Percentiles rank a stretch among this genome's conserved stretches.
Evolutionary conservation across 2,113 vertebrate species (phyloP).

Genomic region (Paralichthys olivaceus): DNA sequence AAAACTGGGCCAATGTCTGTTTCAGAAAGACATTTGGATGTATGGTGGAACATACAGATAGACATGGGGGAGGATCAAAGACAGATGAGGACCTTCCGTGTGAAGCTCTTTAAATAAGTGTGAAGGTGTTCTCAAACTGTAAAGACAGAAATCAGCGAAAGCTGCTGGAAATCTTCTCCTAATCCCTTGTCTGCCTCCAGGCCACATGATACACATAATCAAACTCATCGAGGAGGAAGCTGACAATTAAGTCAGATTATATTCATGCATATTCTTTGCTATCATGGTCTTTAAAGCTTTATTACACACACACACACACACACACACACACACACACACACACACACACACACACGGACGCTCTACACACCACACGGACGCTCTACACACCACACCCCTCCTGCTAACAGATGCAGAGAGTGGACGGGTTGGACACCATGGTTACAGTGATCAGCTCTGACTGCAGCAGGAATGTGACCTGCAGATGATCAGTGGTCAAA

Average conservation of each 20-base stretch:
- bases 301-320: not conserved
- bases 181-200: constrained; percentile 76
- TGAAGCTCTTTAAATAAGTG: constrained; percentile 47
- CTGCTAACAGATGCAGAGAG: constrained; percentile 1
- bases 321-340: too few relatives aligned
- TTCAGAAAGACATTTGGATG: not conserved
- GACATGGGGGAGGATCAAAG: not conserved
- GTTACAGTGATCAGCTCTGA: constrained; percentile 49
- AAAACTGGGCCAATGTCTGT: not conserved
- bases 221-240: constrained; percentile 49
- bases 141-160: constrained; percentile 47
- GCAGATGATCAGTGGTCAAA: too few relatives aligned
- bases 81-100: constrained; percentile 1
- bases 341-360: too few relatives aligned
- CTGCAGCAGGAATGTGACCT: constrained; percentile 2
- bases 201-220: constrained; percentile 69
- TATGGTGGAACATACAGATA: not conserved
- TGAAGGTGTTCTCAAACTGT: constrained; percentile 53
- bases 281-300: constrained; percentile 29
- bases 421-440: constrained; percentile 62
- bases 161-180: constrained; percentile 68
- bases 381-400: constrained; percentile 27
- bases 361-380: constrained; percentile 8
- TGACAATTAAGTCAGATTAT: constrained; percentile 65
- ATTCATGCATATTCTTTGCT: constrained; percentile 31